Evolutionary conservation across 1,140 invertebrate genomes (phyloP).

Genomic region (Zaprionus kolodkinae): DNA sequence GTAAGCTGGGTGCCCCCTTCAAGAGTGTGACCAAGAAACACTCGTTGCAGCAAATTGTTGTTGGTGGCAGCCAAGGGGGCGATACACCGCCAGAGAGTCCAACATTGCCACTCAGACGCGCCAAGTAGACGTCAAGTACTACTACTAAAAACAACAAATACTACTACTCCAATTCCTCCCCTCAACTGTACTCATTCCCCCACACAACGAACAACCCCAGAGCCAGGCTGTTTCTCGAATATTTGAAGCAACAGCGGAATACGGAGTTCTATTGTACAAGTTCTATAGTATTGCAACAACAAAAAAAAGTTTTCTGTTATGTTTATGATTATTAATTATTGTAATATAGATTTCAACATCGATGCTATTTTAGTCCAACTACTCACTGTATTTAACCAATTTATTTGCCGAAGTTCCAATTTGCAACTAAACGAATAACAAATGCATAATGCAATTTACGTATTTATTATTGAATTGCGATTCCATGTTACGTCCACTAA

Average conservation of each 20-base stretch:
- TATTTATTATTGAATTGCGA: constrained; percentile 43
- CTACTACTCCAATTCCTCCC: constrained; percentile 30
- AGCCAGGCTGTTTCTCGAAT: constrained; percentile 32
- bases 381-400: constrained; percentile 62
- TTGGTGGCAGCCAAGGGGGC: constrained; percentile 54
- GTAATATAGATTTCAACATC: constrained; percentile 66
- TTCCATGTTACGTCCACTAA: constrained; percentile 73
- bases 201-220: constrained; percentile 23
- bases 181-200: constrained; percentile 69
- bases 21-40: constrained; percentile 84
- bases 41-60: constrained; percentile 74
- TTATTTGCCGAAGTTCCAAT: constrained; percentile 61
- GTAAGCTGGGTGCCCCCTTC: constrained; percentile 85
- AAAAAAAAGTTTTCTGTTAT: constrained; percentile 56
- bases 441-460: constrained; percentile 17
- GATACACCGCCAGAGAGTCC: constrained; percentile 85
- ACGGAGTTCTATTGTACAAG: constrained; percentile 57
- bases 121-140: constrained; percentile 67
- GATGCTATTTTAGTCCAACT: constrained; percentile 62
- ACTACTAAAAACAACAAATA: constrained; percentile 10
- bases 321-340: constrained; percentile 52
- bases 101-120: constrained; percentile 78
- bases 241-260: constrained; percentile 19
- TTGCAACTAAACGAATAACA: constrained; percentile 31
- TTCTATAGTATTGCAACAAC: constrained; percentile 70